Base-by-base conservation (phyloP, 1,140 invertebrate genomes). In the Trachelipus rathkii region DNA sequence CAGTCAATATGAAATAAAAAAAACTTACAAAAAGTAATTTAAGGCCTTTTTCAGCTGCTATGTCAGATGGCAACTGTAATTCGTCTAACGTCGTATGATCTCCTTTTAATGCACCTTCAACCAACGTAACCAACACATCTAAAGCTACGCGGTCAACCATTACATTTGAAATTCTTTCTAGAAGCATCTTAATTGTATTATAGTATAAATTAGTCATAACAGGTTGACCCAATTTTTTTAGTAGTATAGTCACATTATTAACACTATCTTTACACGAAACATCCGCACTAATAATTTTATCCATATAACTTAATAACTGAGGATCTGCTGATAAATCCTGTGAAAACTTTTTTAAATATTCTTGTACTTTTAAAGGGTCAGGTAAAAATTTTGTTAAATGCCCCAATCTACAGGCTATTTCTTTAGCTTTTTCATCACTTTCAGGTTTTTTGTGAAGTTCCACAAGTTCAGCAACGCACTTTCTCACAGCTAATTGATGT, bases 181-280 rank as follows among this genome's bases (percentile, higher is more conserved):
- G 86, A 13, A 98, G 84, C 89, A 95, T 94, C 87, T 98, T 97
- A 21, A 98, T 92, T 0, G 94, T 96, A 83, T 95, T 96, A 85
- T 97, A 98, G 84, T 97, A 95, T 44, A 95, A 84, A 87, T 97
- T 97, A 0, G 94, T 95, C 90, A 96, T 95, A 0, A 96, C 91
- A 0, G 95, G 94, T 82, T 94, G 90, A 5, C 96, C 96, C 0
- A 98, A 87, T 85, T 96, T 96, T 84, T 96, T 96, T 10, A 98
- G 86, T n/a, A 98, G 90, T 72, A 78, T 86, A 84, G 80, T 81
- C 76, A 90, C 85, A 71, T 91, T 92, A 77, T 93, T 91, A 4
- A 94, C 92, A 83, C 93, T 96, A 78, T 95, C 94, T 83, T 94
- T 93, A 84, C 95, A 97, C 73, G 91, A 92, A 11, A 96, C 93